Evolutionary conservation across 1,140 invertebrate species (phyloP).

Genomic region (Phocides pigmalion): DNA sequence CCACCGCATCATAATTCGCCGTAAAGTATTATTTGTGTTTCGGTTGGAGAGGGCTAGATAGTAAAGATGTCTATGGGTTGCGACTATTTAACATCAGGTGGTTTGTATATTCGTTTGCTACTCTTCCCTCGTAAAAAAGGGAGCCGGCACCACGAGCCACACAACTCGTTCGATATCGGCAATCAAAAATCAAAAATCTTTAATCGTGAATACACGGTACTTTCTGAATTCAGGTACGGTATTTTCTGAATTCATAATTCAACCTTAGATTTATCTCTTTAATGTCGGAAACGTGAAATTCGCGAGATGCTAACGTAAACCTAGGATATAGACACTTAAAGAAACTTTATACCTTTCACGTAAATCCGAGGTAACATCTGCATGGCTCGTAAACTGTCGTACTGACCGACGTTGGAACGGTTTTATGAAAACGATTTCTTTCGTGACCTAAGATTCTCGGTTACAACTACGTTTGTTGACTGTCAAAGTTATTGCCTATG

Average conservation of each 20-base stretch:
- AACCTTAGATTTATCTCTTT: background rate
- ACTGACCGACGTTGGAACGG: constrained; percentile 18
- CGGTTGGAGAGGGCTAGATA: too few relatives aligned
- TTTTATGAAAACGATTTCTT: constrained; percentile 18
- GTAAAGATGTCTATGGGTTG: too few relatives aligned
- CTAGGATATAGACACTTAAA: constrained; percentile 27
- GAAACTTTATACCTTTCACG: constrained; percentile 25
- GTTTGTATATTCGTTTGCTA: too few relatives aligned
- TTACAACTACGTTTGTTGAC: constrained; percentile 10
- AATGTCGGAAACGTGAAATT: background rate
- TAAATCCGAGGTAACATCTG: constrained; percentile 17
- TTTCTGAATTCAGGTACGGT: too few relatives aligned
- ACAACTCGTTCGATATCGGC: too few relatives aligned
- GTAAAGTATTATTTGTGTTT: too few relatives aligned
- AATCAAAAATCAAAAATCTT: too few relatives aligned
- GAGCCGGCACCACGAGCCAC: too few relatives aligned
- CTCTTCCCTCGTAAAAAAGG: too few relatives aligned
- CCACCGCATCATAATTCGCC: too few relatives aligned
- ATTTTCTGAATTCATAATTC: background rate
- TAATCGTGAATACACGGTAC: too few relatives aligned
- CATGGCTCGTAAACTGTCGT: constrained; percentile 12
- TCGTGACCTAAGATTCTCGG: constrained; percentile 4
- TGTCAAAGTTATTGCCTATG: constrained; percentile 1
- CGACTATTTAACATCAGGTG: too few relatives aligned
- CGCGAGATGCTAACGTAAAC: constrained; percentile 17